phyloP scores from a whole-genome alignment of 2,888 invertebrate genomes.

The Epistrophe eligans region DNA sequence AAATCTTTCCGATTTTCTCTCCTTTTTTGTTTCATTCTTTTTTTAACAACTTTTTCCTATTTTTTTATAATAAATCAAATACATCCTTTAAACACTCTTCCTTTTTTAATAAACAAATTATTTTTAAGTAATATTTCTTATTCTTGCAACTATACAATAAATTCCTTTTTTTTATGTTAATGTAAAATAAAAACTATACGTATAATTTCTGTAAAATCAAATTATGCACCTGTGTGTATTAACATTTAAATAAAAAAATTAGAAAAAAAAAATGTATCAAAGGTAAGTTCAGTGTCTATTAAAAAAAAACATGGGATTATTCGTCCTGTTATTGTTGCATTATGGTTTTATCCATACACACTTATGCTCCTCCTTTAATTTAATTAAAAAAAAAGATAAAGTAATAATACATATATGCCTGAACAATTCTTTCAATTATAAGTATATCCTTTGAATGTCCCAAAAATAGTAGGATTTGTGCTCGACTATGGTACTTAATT shows the following conservation, averaged over 20 bases:
- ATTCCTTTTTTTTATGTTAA: conserved; percentile 27
- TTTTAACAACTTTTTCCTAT: neutral
- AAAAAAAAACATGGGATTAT: conserved; percentile 30
- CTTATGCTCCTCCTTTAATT: conserved; percentile 71
- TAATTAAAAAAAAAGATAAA: conserved; percentile 23
- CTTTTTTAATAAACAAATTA: conserved; percentile 34
- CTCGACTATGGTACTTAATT: conserved; percentile 52
- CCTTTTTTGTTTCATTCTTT: conserved; percentile 11
- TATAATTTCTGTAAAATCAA: conserved; percentile 45
- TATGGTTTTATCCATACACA: conserved; percentile 62
- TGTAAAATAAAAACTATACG: conserved; percentile 19
- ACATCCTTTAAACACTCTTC: conserved; percentile 33
- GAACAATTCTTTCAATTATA: conserved; percentile 46
- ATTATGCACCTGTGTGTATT: conserved; percentile 58
- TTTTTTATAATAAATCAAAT: conserved; percentile 3
- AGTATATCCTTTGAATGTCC: conserved; percentile 64
- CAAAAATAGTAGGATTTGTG: conserved; percentile 71
- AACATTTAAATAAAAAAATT: conserved; percentile 19
- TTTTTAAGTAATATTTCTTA: conserved; percentile 46
- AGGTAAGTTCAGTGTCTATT: conserved; percentile 72
- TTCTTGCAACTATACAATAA: conserved; percentile 55
- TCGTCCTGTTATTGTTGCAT: conserved; percentile 49
- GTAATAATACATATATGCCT: conserved; percentile 51
- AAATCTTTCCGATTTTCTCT: conserved; percentile 59
- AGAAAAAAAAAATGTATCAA: conserved; percentile 9